Percentiles rank a stretch among this genome's conserved stretches.
phyloP scores from a whole-genome alignment of 2,888 invertebrate genomes.

The Mimas tiliae region DNA sequence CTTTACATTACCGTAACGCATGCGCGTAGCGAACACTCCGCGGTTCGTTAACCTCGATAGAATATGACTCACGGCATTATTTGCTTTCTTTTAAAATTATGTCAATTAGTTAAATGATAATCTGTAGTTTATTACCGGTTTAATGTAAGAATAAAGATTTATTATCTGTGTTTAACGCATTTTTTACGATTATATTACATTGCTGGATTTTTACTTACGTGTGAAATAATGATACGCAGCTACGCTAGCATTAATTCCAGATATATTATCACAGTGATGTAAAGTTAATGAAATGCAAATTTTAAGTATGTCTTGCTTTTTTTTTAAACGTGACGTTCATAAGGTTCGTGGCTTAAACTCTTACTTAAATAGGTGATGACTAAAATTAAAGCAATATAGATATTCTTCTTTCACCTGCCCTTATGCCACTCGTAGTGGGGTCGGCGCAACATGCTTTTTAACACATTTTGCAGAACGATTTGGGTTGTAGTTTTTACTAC shows the following conservation, averaged over 20 bases:
- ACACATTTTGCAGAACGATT: no score
- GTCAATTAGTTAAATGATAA: conserved; percentile 47
- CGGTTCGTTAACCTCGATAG: conserved; percentile 55
- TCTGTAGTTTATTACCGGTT: conserved; percentile 36
- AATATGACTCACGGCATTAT: conserved; percentile 33
- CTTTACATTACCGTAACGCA: conserved; percentile 33
- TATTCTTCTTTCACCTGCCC: no score
- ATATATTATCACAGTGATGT: not conserved
- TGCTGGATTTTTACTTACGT: not conserved
- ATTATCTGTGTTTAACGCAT: conserved; percentile 7
- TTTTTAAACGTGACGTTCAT: no score
- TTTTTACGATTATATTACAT: not conserved
- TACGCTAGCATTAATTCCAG: not conserved
- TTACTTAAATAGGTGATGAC: no score
- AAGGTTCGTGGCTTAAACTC: no score
- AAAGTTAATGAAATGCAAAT: not conserved
- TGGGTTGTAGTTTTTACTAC: no score
- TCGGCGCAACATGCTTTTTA: no score
- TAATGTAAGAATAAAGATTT: conserved; percentile 29
- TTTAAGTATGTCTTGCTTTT: not conserved
- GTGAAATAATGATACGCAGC: not conserved
- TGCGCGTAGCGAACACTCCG: conserved; percentile 37
- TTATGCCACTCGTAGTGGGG: no score
- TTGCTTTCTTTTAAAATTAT: conserved; percentile 44
- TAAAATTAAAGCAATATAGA: no score